Percentiles rank a stretch among this genome's conserved stretches.
Evolutionary conservation across 2,888 invertebrate species (phyloP).

Genomic region (Lepidonotus clava): DNA sequence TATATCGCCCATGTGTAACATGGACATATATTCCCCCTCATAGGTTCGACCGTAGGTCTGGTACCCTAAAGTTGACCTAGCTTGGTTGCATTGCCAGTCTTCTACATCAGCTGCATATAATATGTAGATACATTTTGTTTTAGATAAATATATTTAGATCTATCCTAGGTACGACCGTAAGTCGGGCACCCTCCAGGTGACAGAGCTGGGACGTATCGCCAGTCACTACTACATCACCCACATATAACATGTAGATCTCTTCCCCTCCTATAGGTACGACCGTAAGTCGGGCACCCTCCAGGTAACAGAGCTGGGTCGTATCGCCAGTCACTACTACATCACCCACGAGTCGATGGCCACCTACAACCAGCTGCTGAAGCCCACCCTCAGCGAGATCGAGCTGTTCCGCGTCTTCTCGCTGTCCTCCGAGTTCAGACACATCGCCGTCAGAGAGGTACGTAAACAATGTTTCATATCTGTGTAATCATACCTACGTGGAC

Average conservation of each 20-base stretch:
- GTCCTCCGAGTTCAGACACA: constrained; percentile 96
- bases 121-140: too few species aligned
- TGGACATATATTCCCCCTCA: too few species aligned
- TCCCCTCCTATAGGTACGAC: constrained; percentile 8
- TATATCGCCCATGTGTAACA: too few species aligned
- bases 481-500: too few species aligned
- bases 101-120: too few species aligned
- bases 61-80: too few species aligned
- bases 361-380: constrained; percentile 97
- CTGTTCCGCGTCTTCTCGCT: constrained; percentile 97
- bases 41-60: too few species aligned
- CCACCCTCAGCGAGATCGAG: constrained; percentile 98
- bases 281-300: constrained; percentile 81
- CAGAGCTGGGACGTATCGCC: constrained; percentile 97
- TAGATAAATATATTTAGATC: too few species aligned
- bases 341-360: constrained; percentile 98
- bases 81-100: too few species aligned
- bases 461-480: too few species aligned
- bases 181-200: constrained; percentile 85
- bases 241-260: too few species aligned
- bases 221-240: constrained; percentile 99
- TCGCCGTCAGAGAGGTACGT: constrained; percentile 85
- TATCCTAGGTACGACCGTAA: constrained; percentile 32
- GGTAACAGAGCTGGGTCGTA: constrained; percentile 96
- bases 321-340: constrained; percentile 99